A percentile compares a stretch with the other conserved stretches of the same genome.
These are phyloP conservation scores for Caenorhabditis sp. DNA, from an alignment of 2,888 invertebrate genomes.

Conservation along the genomic window DNA sequence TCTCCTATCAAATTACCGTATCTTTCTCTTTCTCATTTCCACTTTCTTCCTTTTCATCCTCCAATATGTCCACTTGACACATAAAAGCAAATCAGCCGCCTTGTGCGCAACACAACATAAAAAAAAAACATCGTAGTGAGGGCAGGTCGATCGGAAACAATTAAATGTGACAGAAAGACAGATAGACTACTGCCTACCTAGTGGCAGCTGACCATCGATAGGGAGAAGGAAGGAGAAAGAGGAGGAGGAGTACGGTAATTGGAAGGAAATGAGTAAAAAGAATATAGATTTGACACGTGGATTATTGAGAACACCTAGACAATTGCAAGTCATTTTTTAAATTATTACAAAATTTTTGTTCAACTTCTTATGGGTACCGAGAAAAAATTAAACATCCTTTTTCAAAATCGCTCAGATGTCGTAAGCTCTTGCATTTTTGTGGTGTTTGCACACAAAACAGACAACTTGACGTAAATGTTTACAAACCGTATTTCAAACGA, in stretches of 20 bases:
- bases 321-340: too few species aligned
- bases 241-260: conserved; percentile 9
- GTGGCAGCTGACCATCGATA: neutral
- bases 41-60: neutral
- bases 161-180: neutral
- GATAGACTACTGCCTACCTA: neutral
- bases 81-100: neutral
- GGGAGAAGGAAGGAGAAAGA: conserved; percentile 14
- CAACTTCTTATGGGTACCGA: too few species aligned
- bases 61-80: neutral
- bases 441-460: too few species aligned
- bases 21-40: neutral
- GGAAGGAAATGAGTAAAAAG: too few species aligned
- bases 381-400: too few species aligned
- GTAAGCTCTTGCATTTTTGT: too few species aligned
- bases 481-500: too few species aligned
- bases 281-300: too few species aligned
- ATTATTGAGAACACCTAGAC: too few species aligned
- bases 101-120: neutral
- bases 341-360: too few species aligned
- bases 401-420: too few species aligned
- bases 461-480: too few species aligned
- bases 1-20: neutral
- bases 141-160: neutral
- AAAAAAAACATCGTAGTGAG: neutral